A percentile compares a stretch with the other conserved stretches of the same genome.
These are phyloP conservation scores for Sisor rabdophorus DNA, from an alignment of 2,113 vertebrate species.

Conservation along the genomic window DNA sequence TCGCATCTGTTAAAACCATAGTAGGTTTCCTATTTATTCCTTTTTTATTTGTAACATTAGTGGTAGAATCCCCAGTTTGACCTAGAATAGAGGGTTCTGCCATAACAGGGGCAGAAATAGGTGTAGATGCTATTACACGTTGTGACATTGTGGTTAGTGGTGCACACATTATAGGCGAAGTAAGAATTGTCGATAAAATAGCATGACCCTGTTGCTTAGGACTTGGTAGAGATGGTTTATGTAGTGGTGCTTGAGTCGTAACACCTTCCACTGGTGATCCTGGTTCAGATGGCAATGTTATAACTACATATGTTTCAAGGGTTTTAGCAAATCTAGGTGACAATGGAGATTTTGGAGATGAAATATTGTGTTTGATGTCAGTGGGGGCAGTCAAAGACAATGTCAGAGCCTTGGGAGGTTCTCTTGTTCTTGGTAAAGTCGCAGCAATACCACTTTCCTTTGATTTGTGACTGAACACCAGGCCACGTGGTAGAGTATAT, in stretches of 20 bases:
- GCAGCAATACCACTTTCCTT: conserved; percentile 75
- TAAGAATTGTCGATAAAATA: conserved; percentile 29
- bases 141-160: conserved; percentile 31
- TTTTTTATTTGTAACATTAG: neutral
- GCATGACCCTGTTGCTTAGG: conserved; percentile 55
- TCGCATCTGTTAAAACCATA: conserved; percentile 19
- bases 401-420: conserved; percentile 79
- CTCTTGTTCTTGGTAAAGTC: conserved; percentile 72
- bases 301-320: conserved; percentile 93
- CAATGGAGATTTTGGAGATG: conserved; percentile 88
- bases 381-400: conserved; percentile 80
- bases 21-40: neutral
- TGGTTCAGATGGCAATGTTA: conserved; percentile 93
- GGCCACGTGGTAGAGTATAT: conserved; percentile 81
- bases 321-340: conserved; percentile 85
- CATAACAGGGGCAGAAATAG: conserved; percentile 42
- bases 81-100: conserved; percentile 27
- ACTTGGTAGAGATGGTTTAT: conserved; percentile 54
- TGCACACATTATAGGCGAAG: conserved; percentile 18
- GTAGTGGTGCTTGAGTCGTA: conserved; percentile 69
- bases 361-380: conserved; percentile 74
- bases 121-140: conserved; percentile 40
- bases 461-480: conserved; percentile 85
- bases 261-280: conserved; percentile 86
- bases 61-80: neutral